These are phyloP conservation scores for Raphicerus campestris DNA, from an alignment of 2,113 vertebrate species.

Conservation along the genomic window DNA sequence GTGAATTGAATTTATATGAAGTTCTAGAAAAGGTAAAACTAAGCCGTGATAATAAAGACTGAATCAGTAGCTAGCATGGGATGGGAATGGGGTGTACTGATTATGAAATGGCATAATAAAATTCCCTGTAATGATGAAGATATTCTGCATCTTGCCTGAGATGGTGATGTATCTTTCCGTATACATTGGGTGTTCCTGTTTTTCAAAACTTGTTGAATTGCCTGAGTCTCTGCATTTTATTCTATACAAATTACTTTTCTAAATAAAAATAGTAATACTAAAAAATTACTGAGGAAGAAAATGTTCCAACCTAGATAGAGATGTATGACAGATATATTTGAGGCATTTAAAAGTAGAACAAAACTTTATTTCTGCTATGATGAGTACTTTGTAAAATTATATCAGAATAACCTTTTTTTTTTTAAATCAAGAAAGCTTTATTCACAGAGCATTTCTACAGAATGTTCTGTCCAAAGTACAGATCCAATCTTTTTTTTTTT, in stretches of 20 bases:
- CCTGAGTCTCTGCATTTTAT: not conserved
- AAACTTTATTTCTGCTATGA: not conserved
- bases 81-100: not conserved
- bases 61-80: not conserved
- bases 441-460: no score
- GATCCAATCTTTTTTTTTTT: no score
- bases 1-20: not conserved
- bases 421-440: no score
- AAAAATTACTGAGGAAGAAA: not conserved
- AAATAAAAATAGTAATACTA: not conserved
- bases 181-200: not conserved
- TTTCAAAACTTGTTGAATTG: not conserved
- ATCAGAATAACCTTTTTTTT: not conserved
- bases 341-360: not conserved
- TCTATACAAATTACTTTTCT: not conserved
- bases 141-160: not conserved
- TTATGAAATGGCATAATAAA: not conserved
- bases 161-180: not conserved
- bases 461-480: no score
- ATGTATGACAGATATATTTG: not conserved
- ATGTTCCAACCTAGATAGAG: not conserved
- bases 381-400: not conserved
- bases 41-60: not conserved
- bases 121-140: not conserved
- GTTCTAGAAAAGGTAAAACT: not conserved